A percentile compares a stretch with the other conserved stretches of the same genome.
These are phyloP conservation scores for Leptosomus discolor DNA, from an alignment of 2,113 vertebrate species.

Conservation along the genomic window DNA sequence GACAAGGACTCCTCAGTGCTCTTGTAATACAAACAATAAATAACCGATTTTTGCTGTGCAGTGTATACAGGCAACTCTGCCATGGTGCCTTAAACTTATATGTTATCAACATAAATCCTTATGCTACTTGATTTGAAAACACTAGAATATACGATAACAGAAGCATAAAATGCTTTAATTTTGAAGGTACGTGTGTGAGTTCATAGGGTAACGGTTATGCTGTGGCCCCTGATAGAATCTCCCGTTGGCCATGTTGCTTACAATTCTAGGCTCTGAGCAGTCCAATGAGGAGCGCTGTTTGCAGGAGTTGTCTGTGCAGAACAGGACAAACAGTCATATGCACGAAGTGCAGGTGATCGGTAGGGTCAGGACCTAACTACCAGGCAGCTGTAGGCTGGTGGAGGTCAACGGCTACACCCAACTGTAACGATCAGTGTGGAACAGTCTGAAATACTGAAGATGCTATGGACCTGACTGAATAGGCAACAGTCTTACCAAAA, in stretches of 20 bases:
- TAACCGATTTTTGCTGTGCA: not conserved
- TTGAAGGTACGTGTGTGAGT: not conserved
- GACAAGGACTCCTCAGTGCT: not conserved
- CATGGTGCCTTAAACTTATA: not conserved
- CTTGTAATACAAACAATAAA: not conserved
- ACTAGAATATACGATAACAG: not conserved
- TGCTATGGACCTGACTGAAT: not conserved
- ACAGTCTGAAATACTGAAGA: not conserved
- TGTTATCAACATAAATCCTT: conserved; percentile 6
- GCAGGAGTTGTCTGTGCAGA: not conserved
- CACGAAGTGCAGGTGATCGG: not conserved
- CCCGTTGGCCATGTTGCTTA: not conserved
- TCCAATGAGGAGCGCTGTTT: not conserved
- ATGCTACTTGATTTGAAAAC: not conserved
- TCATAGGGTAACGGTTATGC: not conserved
- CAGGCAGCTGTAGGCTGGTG: not conserved
- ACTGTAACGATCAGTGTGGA: not conserved
- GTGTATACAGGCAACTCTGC: not conserved
- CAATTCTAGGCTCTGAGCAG: not conserved
- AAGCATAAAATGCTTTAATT: not conserved
- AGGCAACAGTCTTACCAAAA: not conserved
- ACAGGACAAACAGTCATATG: no score
- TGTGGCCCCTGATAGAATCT: not conserved
- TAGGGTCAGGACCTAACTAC: not conserved
- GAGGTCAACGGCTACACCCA: not conserved